phyloP scores from a whole-genome alignment of 2,797 vertebrate genomes.

The Catamblyrhynchus diadema region DNA sequence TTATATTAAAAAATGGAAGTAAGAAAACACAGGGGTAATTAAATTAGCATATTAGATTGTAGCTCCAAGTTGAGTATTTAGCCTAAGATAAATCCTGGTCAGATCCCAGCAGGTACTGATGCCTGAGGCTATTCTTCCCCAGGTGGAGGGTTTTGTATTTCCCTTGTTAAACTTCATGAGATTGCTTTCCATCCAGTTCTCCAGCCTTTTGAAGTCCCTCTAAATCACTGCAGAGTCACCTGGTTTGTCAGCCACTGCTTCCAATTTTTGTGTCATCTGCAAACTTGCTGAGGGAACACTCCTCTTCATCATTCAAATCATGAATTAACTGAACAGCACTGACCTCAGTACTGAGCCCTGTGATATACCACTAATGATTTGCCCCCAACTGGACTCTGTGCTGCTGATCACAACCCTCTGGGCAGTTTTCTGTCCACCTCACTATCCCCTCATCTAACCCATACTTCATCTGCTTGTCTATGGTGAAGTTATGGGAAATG shows the following conservation, averaged over 20 bases:
- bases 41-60: not conserved
- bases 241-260: not conserved
- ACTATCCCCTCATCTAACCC: not conserved
- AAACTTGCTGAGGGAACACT: not conserved
- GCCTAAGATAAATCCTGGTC: not conserved
- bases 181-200: not conserved
- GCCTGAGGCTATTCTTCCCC: not conserved
- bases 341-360: not conserved
- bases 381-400: not conserved
- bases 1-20: not conserved
- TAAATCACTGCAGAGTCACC: not conserved
- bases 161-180: not conserved
- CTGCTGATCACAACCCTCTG: not conserved
- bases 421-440: not conserved
- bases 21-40: not conserved
- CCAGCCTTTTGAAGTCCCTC: not conserved
- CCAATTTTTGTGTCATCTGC: not conserved
- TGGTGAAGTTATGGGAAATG: not conserved
- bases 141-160: not conserved
- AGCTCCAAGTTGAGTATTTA: not conserved
- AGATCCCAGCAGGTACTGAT: not conserved
- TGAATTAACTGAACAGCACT: not conserved
- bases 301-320: not conserved
- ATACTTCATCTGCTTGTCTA: not conserved
- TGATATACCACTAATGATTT: not conserved